Evolutionary conservation across 2,113 vertebrate species (phyloP), one percentile per base, ranked within the genome.

Genomic region (Colinus virginianus): DNA sequence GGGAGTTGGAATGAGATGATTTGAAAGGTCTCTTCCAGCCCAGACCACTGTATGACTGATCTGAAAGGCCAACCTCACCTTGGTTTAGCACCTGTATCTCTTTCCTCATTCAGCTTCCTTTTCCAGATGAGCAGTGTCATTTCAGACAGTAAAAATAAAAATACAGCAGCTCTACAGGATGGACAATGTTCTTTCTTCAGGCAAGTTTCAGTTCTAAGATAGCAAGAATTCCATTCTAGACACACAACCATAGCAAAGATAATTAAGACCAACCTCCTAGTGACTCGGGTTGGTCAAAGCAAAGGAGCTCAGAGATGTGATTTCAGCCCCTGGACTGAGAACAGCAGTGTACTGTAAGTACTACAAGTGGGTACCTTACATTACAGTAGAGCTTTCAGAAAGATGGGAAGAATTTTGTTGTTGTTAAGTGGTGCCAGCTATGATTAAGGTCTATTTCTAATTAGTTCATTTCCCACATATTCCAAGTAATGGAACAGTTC

Each of bases 171-270:
- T 59, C 77, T 64, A 34, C 25, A 68, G n/a, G 61, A 25, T 0
- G 19, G 36, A 36, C 58, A 89, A 48, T 14, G 20, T 75, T 76
- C 81, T 25, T 85, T 42, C 82, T 71, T 43, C 76, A 55, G 76
- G 68, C 59, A 79, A 12, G 49, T 59, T 94, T 85, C 67, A 79
- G 42, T 83, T 81, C 61, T 23, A 26, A 87, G 76, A 67, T 76
- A 38, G 78, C 87, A 90, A 87, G 11, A 83, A 85, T 74, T 49
- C 55, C 78, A 55, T 76, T 92, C 91, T 58, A 76, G 78, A 82
- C 58, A 89, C 23, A 74, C 26, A 34, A 56, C 69, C 83, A 63
- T 32, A 26, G 28, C 25, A 49, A 64, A 83, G 68, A 84, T 26
- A 78, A 77, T 28, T 49, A 64, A 85, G 64, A 81, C 21, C 72